phyloP scores from a whole-genome alignment of 1,140 invertebrate species.

The Lerema accius region DNA sequence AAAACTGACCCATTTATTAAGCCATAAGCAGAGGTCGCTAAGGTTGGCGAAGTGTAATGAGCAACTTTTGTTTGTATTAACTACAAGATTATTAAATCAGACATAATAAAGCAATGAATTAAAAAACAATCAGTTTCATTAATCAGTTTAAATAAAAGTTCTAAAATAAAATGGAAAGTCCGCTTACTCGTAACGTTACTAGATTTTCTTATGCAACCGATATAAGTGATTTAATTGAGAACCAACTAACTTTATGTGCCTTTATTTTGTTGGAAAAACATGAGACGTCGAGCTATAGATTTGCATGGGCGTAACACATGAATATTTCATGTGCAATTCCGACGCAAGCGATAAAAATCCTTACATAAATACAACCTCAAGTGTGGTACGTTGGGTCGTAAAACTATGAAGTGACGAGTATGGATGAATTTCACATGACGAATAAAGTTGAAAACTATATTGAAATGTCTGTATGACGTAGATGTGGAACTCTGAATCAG shows the following conservation, averaged over 20 bases:
- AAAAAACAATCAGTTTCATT: no score
- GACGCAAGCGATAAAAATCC: constrained; percentile 10
- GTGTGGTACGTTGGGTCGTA: not conserved
- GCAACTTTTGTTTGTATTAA: not conserved
- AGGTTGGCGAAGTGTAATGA: constrained; percentile 23
- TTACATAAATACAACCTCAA: constrained; percentile 3
- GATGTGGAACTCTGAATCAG: no score
- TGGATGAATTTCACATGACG: no score
- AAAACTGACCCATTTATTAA: constrained; percentile 33
- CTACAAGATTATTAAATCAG: not conserved
- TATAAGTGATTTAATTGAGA: no score
- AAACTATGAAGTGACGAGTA: not conserved
- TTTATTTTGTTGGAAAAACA: constrained; percentile 5
- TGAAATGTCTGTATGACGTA: no score
- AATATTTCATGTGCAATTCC: constrained; percentile 24
- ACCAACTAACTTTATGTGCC: no score
- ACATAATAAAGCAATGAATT: no score
- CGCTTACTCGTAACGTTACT: no score
- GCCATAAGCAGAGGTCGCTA: constrained; percentile 25
- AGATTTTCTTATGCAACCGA: no score
- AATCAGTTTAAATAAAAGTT: no score
- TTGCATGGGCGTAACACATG: constrained; percentile 6
- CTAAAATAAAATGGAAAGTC: no score
- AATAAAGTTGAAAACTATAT: no score
- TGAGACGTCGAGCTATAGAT: constrained; percentile 3